Conservation (phyloP, 2,888 invertebrate species). For the Leptinotarsa peninsularis region DNA sequence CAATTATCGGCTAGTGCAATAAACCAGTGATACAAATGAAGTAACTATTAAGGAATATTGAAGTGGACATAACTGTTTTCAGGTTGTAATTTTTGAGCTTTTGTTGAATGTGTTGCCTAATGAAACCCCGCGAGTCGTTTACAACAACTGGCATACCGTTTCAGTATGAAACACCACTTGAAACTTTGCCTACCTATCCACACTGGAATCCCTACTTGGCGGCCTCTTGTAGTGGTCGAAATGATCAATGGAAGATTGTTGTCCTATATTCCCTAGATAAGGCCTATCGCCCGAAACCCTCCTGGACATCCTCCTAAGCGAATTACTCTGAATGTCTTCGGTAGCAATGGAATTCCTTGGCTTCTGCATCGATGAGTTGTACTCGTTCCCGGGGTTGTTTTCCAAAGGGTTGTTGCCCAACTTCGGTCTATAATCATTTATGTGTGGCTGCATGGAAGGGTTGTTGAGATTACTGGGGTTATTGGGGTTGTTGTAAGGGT, state of each 20-base stretch:
- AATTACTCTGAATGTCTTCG: conserved; percentile 52
- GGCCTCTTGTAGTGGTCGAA: conserved; percentile 95
- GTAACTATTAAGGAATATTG: too few relatives aligned
- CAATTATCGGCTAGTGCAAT: too few relatives aligned
- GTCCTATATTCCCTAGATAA: conserved; percentile 66
- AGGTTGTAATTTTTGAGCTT: too few relatives aligned
- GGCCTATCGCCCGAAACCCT: conserved; percentile 66
- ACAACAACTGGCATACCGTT: background rate
- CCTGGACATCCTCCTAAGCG: conserved; percentile 69
- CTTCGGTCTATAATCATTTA: conserved; percentile 53
- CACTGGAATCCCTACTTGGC: conserved; percentile 88
- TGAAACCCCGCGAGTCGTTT: too few relatives aligned
- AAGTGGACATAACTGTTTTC: too few relatives aligned
- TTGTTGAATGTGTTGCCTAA: too few relatives aligned
- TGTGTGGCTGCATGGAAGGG: conserved; percentile 36
- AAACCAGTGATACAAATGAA: too few relatives aligned
- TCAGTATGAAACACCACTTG: background rate
- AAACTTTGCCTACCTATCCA: conserved; percentile 69
- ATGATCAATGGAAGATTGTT: conserved; percentile 85
- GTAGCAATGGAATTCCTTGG: conserved; percentile 48
- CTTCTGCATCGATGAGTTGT: conserved; percentile 36
- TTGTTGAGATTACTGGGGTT: conserved; percentile 47
- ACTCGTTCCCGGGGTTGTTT: conserved; percentile 45
- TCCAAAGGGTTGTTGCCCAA: conserved; percentile 43
- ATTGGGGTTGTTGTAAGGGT: conserved; percentile 34